phyloP scores from a whole-genome alignment of 2,113 vertebrate species.

The Eublepharis macularius region DNA sequence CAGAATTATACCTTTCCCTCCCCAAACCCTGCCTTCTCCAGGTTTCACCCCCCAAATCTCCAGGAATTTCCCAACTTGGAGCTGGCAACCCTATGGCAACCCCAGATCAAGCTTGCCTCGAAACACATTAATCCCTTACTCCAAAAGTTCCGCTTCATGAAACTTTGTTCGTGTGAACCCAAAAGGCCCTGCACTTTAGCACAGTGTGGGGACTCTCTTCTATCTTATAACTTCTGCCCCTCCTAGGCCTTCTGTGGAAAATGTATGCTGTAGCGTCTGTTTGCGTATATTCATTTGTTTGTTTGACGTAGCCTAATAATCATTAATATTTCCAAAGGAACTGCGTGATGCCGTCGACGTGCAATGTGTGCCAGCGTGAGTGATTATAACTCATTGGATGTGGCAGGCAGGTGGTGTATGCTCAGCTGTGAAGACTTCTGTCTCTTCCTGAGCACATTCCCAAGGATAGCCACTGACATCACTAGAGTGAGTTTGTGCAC shows the following conservation, averaged over 20 bases:
- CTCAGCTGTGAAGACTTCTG: constrained; percentile 36
- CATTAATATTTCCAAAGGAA: constrained; percentile 52
- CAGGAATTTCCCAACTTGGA: too few relatives aligned
- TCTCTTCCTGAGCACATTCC: background rate
- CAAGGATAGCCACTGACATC: constrained; percentile 20
- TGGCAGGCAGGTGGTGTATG: constrained; percentile 53
- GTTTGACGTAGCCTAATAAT: constrained; percentile 34
- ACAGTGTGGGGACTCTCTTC: background rate
- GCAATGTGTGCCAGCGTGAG: constrained; percentile 35
- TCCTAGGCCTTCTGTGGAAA: constrained; percentile 42
- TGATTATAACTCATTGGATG: constrained; percentile 42
- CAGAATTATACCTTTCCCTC: too few relatives aligned
- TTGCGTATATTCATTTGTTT: constrained; percentile 16
- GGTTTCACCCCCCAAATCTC: too few relatives aligned
- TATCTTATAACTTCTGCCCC: constrained; percentile 22
- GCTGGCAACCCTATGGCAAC: too few relatives aligned
- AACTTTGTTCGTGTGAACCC: too few relatives aligned
- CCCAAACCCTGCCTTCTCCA: too few relatives aligned
- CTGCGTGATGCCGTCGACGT: constrained; percentile 11
- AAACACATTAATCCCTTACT: background rate
- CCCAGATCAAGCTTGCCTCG: too few relatives aligned
- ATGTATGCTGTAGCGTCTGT: background rate
- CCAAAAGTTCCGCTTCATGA: background rate
- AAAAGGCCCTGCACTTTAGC: background rate
- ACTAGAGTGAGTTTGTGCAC: constrained; percentile 16